Evolutionary conservation across 2,888 invertebrate genomes (phyloP), one percentile per base, ranked within the genome.

Genomic region (Dicyrtomina minuta): DNA sequence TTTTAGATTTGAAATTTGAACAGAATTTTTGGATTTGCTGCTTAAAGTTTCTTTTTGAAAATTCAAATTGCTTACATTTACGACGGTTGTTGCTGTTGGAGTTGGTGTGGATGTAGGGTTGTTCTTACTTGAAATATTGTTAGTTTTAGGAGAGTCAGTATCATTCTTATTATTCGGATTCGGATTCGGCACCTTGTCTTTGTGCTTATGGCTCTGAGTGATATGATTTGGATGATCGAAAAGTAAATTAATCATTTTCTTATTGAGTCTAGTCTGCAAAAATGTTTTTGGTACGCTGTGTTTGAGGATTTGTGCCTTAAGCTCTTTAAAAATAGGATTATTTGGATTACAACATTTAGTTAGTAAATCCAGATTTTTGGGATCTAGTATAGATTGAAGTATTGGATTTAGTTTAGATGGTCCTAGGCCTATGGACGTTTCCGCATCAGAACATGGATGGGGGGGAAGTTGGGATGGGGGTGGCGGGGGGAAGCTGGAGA

Each of bases 261-360:
- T 66, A 43, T 41, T 66, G 22, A 66, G 56, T 4, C 4, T 56
- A 26, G 43, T 27, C 43, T 56, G 20, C 10, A 66, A 27, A 1
- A 43, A 12, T n/a, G 66, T 41, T 26, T 66, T 66, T 15, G 55
- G 55, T 26, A 66, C 43, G 13, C 56, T 55, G 22, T 66, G 55
- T 17, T 43, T 55, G 2, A 56, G 8, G 24, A 66, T 66, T 43
- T 56, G 66, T 26, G 39, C 26, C 24, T 56, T 66, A 10, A 66
- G 27, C n/a, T 66, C 66, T 26, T 43, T 39, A n/a, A 56, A 26
- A 12, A 66, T 26, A 2, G 43, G 53, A 24, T 44, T 56, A 13
- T 41, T 55, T 27, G 24, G 43, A 65, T 15, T 17, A 6, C 49
- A 46, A 2, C 49, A n/a, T 39, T 59, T 67, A 3, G 59, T n/a